Evolutionary conservation across 2,113 vertebrate species (phyloP), one percentile per base, ranked within the genome.

Genomic region (Chiloscyllium plagiosum): DNA sequence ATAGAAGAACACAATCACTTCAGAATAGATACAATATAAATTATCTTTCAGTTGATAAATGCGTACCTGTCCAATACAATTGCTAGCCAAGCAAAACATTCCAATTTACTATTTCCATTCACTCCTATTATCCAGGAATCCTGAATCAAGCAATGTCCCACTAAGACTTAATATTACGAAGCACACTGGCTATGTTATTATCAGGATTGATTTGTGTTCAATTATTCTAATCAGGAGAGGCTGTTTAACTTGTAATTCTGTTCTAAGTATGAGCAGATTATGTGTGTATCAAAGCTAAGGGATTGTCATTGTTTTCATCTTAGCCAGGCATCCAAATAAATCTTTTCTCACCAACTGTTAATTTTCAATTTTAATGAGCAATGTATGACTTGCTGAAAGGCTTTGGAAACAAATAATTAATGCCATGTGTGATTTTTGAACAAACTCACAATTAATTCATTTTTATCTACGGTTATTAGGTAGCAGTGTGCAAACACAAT

Each of bases 21-120:
- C 61, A 66, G 87, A 90, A 61, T 90, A 56, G 33, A 68, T 93
- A 93, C 89, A 93, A 93, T 93, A 93, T 66, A 93, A 93, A 93
- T 66, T 93, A 93, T 93, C 89, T 93, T 20, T 19, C 61, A 66
- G 33, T 37, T 93, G 89, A 65, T 93, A 68, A 93, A 93, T 42
- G 89, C 15, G 33, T 93, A 66, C 61, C 33, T 66, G 89, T 93
- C 89, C 89, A 93, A 93, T 66, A 20, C 56, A 93, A 66, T 66
- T 22, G 89, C 22, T 66, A 93, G 56, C 33, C 89, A 93, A 93
- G 89, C 89, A 2, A 66, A 66, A 37, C 61, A 37, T 66, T 93
- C 61, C 89, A 66, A 93, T 93, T 93, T 93, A 37, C 89, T n/a
- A 92, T 92, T 92, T 92, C 56, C 61, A 92, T 92, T 66, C n/a